Evolutionary conservation across 1,140 invertebrate genomes (phyloP).

Genomic region (Heliothis subflexa): DNA sequence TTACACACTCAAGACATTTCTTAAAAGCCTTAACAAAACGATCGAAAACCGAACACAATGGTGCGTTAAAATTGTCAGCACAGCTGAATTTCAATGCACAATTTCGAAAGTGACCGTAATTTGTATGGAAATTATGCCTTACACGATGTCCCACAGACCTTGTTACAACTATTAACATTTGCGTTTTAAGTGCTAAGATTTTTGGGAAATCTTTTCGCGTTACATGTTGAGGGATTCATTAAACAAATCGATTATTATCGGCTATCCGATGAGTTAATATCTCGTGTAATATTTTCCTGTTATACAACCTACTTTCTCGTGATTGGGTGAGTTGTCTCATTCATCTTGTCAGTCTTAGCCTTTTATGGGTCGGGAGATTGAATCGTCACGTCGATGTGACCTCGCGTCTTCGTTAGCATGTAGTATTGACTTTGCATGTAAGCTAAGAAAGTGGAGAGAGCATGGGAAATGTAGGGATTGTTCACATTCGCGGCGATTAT

Average conservation of each 20-base stretch:
- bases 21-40: slow-evolving; percentile 6
- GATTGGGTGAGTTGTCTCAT: slow-evolving; percentile 12
- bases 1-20: not conserved
- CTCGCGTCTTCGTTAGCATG: slow-evolving; percentile 13
- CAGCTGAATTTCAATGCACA: slow-evolving; percentile 69
- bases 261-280: slow-evolving; percentile 7
- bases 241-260: slow-evolving; percentile 4
- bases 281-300: slow-evolving; percentile 17
- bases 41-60: slow-evolving; percentile 66
- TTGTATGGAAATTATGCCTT: slow-evolving; percentile 80
- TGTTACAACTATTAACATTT: slow-evolving; percentile 71
- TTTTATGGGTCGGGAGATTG: slow-evolving; percentile 7
- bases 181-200: slow-evolving; percentile 32
- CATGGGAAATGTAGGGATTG: slow-evolving; percentile 36
- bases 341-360: slow-evolving; percentile 22
- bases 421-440: slow-evolving; percentile 28
- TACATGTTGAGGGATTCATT: not conserved
- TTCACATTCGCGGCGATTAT: not conserved
- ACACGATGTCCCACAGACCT: slow-evolving; percentile 70
- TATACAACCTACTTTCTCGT: slow-evolving; percentile 18
- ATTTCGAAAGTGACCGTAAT: slow-evolving; percentile 81
- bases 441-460: slow-evolving; percentile 32
- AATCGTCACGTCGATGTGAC: slow-evolving; percentile 25
- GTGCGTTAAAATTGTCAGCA: slow-evolving; percentile 64
- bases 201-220: slow-evolving; percentile 21